Base-by-base conservation (phyloP, 2,797 vertebrate species). In the Vultur gryphus region DNA sequence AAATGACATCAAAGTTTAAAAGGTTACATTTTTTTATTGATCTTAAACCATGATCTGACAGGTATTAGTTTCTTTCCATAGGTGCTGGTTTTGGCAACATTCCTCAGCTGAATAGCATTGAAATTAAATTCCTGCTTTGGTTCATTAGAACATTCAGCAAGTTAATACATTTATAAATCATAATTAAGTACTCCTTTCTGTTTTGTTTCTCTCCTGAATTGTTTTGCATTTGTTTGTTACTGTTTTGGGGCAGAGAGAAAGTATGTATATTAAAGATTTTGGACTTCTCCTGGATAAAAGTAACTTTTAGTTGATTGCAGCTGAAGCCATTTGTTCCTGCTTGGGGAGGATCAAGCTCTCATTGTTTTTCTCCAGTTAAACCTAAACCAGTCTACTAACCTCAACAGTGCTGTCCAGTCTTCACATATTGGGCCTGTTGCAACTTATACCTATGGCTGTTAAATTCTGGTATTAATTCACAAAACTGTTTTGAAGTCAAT, bases 121-220 rank as follows among this genome's bases (percentile, higher is more conserved):
- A 96, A 97, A 97, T 95, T 88, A 94, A 97, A 97, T 96, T 96
- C 72, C 87, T 91, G 58, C 81, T 95, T 95, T 91, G 54, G 58
- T 96, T 97, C 33, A 39, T 97, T 97, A 96, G 87, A 97, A 97
- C 96, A 95, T 96, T 97, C 93, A 97, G 89, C 70, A 93, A 86
- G 62, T 93, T 94, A 97, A 97, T 97, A 95, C 64, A 93, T 97
- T 97, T 96, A 95, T 97, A 97, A 97, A 97, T 97, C 89, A 94
- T 87, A 97, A 98, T 97, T 97, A 97, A 95, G 83, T 85, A 93
- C 72, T 70, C n/a, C 66, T 96, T 95, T 97, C 84, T 93, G 62
- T 95, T 96, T 97, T 76, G 19, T 83, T 95, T 89, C 84, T 92
- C 80, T 93, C 95, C 84, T 65, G 92, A 96, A 91, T 93, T 95